Base-by-base conservation (phyloP, 2,113 vertebrate species). In the Pitta sordida region DNA sequence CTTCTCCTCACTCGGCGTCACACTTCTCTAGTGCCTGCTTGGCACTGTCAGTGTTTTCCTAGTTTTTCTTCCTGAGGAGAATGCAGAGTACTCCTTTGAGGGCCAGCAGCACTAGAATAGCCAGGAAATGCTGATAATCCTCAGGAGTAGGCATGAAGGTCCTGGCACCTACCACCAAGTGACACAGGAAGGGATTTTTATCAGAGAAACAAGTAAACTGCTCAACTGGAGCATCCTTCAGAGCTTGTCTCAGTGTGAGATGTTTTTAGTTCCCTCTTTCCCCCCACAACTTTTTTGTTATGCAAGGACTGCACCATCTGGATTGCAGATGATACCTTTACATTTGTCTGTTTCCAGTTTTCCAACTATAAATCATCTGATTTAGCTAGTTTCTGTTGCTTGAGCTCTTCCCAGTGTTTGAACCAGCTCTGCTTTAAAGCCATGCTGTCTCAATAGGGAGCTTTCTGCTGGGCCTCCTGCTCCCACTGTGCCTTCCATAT, bases 311-410 rank as follows among this genome's bases (percentile, higher is more conserved):
- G 44, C 64, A 52, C 93, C 94, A 96, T 96, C 94, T 96, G 94
- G 94, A 73, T 95, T 70, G 85, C 95, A 96, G 95, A 96, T 96
- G 93, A 95, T 94, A 93, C 91, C 94, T 96, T 91, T 88, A 63
- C 43, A 27, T 83, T 83, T 91, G 84, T 71, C 94, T 95, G 91
- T 80, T 95, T 90, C 70, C 56, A 52, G 85, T 96, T 95, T 95
- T 91, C 79, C 51, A 63, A 32, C 87, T 90, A 83, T 95, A 95
- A 95, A 95, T 95, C 94, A 81, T 96, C 68, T 71, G 79, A 83
- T 86, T 83, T 90, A 59, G 55, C 41, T 95, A 63, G 43, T 95
- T 92, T 92, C 74, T 94, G 39, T 92, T 92, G 82, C 87, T 85
- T 80, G 71, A 92, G 82, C 30, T 89, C 60, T 94, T 95, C 86